Evolutionary conservation across 2,113 vertebrate genomes (phyloP), one percentile per base, ranked within the genome.

Genomic region (Tinamus guttatus): DNA sequence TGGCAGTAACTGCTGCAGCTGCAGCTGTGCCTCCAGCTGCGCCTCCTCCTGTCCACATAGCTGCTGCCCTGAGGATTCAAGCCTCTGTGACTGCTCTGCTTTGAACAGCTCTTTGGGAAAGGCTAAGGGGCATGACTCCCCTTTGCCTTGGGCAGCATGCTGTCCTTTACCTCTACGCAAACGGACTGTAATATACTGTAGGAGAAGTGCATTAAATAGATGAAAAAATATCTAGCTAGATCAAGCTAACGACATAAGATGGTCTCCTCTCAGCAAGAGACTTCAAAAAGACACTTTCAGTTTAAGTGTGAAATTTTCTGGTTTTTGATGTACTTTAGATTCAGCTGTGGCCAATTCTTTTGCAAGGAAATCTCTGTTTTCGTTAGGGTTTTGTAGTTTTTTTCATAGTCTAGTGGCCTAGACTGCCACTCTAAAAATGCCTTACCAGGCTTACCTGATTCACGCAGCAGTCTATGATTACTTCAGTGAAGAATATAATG

Each of bases 241-340:
- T 93, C 85, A 94, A 96, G 74, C 11, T 78, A 90, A 68, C 56
- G 75, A 67, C 64, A 49, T 58, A 43, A 95, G 70, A 63, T 68
- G 32, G 56, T 71, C 94, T 87, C 69, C 68, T 90, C 85, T 58
- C 80, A 93, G 82, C 68, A 90, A 64, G 67, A 73, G 76, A 49
- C 43, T 91, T 94, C 76, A 84, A 7, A 60, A 94, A 91, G 56
- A 84, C 27, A 54, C 52, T 84, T 93, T 41, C 85, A 86, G 88
- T 84, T 81, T 90, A 85, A 85, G 84, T 36, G 52, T 56, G 92
- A 94, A 91, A 77, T 74, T 93, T 80, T 80, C 47, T 85, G 69
- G 80, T 38, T 56, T 93, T 93, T 70, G 24, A 38, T 71, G 10
- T 73, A 9, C 21, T 74, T 14, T 43, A 74, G 12, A 70, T 91